phyloP scores from a whole-genome alignment of 2,797 vertebrate species.

The Sebastolobus alascanus region DNA sequence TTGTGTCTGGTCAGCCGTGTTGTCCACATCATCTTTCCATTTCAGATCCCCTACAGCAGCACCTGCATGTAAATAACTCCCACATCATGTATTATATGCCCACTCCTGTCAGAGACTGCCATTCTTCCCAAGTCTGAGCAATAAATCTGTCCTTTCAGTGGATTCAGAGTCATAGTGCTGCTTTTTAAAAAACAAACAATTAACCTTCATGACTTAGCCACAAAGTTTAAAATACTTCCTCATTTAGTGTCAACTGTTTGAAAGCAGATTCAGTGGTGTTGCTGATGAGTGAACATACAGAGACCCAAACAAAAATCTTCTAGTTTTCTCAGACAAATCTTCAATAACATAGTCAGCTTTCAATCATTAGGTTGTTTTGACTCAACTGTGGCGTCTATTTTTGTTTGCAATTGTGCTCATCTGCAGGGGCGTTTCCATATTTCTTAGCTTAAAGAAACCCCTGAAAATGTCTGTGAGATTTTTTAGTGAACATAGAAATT shows the following conservation, averaged over 20 bases:
- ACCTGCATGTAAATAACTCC: constrained; percentile 32
- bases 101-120: constrained; percentile 20
- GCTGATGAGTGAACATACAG: neutral
- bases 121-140: neutral
- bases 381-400: neutral
- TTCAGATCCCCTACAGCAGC: constrained; percentile 20
- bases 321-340: constrained; percentile 1
- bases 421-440: neutral
- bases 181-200: constrained; percentile 11
- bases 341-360: constrained; percentile 1
- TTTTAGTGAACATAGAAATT: neutral
- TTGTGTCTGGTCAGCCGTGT: constrained; percentile 24
- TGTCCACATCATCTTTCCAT: constrained; percentile 32
- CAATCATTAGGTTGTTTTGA: constrained; percentile 17
- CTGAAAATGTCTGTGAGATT: neutral
- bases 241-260: neutral
- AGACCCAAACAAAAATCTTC: constrained; percentile 1
- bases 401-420: neutral
- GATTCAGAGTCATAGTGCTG: neutral
- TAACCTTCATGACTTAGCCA: neutral
- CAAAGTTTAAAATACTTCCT: neutral
- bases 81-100: constrained; percentile 9
- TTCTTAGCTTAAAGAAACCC: neutral
- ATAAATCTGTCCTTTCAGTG: neutral
- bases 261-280: neutral